These are phyloP conservation scores for Papilio polytes DNA, from an alignment of 1,140 invertebrate genomes.

Conservation along the genomic window DNA sequence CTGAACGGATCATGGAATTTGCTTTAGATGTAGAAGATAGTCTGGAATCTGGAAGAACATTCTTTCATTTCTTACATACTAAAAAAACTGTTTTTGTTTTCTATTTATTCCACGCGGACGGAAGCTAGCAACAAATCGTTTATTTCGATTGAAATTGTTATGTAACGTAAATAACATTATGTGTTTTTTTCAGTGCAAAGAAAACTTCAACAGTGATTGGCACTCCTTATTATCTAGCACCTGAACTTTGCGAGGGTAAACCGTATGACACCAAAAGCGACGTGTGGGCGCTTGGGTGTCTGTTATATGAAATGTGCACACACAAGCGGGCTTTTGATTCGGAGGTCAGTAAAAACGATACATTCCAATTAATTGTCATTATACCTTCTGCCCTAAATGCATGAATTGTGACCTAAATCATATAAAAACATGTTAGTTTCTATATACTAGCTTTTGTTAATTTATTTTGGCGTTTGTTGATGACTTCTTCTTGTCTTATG, in stretches of 20 bases:
- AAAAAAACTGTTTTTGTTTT: too few species aligned
- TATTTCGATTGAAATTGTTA: background rate
- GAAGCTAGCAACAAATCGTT: background rate
- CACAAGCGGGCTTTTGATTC: conserved; percentile 85
- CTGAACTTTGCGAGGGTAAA: conserved; percentile 91
- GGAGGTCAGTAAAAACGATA: conserved; percentile 66
- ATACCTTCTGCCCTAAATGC: background rate
- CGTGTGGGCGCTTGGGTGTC: conserved; percentile 94
- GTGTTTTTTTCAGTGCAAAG: conserved; percentile 70
- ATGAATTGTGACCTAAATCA: too few species aligned
- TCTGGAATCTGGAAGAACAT: too few species aligned
- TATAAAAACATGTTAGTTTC: too few species aligned
- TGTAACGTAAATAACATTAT: background rate
- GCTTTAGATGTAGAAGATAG: too few species aligned
- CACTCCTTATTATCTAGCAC: conserved; percentile 94
- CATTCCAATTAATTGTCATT: background rate
- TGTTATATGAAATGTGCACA: conserved; percentile 90
- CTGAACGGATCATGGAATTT: too few species aligned
- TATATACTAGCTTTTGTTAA: too few species aligned
- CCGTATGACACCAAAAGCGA: conserved; percentile 91
- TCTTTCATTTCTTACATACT: too few species aligned
- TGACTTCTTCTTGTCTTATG: too few species aligned
- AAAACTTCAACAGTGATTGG: conserved; percentile 87
- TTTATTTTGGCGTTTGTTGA: too few species aligned
- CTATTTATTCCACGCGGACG: too few species aligned